Conservation (phyloP, 2,797 vertebrate genomes). For the Acanthis flammea region DNA sequence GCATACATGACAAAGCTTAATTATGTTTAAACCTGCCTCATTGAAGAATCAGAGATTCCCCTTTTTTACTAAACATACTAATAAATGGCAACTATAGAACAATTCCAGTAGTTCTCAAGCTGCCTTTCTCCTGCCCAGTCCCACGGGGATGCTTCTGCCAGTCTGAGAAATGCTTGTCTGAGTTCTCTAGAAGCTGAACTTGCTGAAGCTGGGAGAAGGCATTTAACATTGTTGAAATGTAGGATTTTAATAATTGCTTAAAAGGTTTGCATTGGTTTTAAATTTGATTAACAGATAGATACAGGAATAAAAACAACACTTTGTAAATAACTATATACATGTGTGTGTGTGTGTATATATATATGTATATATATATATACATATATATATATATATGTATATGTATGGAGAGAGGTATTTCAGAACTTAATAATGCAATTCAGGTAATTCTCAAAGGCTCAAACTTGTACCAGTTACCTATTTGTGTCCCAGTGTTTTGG, state of each 20-base stretch:
- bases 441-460: not conserved
- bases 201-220: not conserved
- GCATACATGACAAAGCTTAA: not conserved
- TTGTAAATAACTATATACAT: not conserved
- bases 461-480: not conserved
- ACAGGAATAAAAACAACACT: not conserved
- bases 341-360: too few relatives aligned
- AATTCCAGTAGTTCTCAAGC: not conserved
- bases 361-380: too few relatives aligned
- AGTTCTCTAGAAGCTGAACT: not conserved
- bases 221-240: not conserved
- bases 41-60: not conserved
- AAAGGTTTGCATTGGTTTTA: not conserved
- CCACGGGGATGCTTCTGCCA: not conserved
- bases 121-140: not conserved
- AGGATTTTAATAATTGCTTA: not conserved
- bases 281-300: not conserved
- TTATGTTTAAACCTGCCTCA: not conserved
- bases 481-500: not conserved
- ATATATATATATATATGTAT: too few relatives aligned
- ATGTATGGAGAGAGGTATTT: not conserved
- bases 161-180: rapidly evolving
- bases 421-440: not conserved
- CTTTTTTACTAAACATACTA: not conserved
- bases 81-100: not conserved